Evolutionary conservation across 1,140 invertebrate species (phyloP).

Genomic region (Zaprionus camerounensis): DNA sequence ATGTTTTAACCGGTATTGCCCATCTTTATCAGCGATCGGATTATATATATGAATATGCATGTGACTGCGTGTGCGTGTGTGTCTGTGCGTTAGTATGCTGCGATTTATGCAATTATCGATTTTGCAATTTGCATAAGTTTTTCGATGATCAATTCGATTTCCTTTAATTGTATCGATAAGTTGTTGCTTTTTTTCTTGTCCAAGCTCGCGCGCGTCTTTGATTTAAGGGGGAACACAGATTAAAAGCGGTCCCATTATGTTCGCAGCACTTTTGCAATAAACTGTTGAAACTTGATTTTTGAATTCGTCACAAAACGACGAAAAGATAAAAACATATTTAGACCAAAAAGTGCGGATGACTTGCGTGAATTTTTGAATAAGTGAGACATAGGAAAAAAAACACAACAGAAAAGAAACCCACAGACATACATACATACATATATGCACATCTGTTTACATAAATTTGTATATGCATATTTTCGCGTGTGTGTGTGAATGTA

Average conservation of each 20-base stretch:
- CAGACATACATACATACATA: not conserved
- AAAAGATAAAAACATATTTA: constrained; percentile 65
- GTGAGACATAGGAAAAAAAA: constrained; percentile 55
- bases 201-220: not conserved
- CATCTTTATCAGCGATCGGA: not conserved
- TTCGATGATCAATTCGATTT: constrained; percentile 1
- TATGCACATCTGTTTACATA: constrained; percentile 14
- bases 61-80: not conserved
- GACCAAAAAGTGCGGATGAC: constrained; percentile 72
- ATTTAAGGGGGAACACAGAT: constrained; percentile 1
- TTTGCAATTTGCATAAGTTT: constrained; percentile 38
- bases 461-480: constrained; percentile 10
- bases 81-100: not conserved
- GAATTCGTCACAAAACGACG: constrained; percentile 58
- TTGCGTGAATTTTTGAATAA: constrained; percentile 72
- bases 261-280: constrained; percentile 60
- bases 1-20: constrained; percentile 28
- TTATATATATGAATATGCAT: constrained; percentile 18
- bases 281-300: constrained; percentile 53
- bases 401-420: constrained; percentile 16
- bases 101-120: constrained; percentile 46
- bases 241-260: constrained; percentile 3
- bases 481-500: constrained; percentile 17
- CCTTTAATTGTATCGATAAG: constrained; percentile 3
- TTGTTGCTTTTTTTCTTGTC: not conserved